Percentiles rank a stretch among this genome's conserved stretches.
phyloP scores from a whole-genome alignment of 37 sponge, comb jelly and placozoan genomes.

The Halichondria panicea region DNA sequence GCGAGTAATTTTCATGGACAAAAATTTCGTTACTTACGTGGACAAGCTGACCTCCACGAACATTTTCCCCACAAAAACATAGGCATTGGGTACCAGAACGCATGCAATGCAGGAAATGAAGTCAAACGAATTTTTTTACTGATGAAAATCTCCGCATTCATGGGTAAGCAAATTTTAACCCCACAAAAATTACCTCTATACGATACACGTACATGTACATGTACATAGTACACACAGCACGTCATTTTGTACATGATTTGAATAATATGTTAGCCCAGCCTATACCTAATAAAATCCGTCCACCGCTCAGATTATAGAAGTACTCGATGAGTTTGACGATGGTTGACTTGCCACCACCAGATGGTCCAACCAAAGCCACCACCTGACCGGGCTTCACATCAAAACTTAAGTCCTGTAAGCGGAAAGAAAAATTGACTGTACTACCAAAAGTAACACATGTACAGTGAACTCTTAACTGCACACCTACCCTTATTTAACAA shows the following conservation, averaged over 20 bases:
- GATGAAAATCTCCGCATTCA: not conserved
- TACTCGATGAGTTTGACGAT: slow-evolving; percentile 82
- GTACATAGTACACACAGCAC: too few relatives aligned
- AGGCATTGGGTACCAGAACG: too few relatives aligned
- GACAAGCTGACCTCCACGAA: too few relatives aligned
- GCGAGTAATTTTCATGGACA: too few relatives aligned
- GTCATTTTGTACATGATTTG: too few relatives aligned
- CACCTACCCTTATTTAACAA: not conserved
- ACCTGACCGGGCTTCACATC: slow-evolving; percentile 71
- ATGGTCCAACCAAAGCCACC: slow-evolving; percentile 90
- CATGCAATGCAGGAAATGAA: too few relatives aligned
- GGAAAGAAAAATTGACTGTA: not conserved
- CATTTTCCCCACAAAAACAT: too few relatives aligned
- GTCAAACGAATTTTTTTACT: too few relatives aligned
- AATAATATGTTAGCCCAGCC: too few relatives aligned
- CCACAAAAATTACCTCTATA: too few relatives aligned
- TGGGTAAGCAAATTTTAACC: not conserved
- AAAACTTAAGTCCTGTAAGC: slow-evolving; percentile 60
- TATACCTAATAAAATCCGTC: slow-evolving; percentile 60
- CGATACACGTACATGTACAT: too few relatives aligned
- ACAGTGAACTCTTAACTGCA: not conserved
- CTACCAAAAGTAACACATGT: not conserved
- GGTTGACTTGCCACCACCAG: slow-evolving; percentile 90
- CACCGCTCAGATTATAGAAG: slow-evolving; percentile 71
- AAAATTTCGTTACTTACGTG: too few relatives aligned